Evolutionary conservation across 1,140 invertebrate genomes (phyloP), one percentile per base, ranked within the genome.

Genomic region (Lysiphlebus fabarum): DNA sequence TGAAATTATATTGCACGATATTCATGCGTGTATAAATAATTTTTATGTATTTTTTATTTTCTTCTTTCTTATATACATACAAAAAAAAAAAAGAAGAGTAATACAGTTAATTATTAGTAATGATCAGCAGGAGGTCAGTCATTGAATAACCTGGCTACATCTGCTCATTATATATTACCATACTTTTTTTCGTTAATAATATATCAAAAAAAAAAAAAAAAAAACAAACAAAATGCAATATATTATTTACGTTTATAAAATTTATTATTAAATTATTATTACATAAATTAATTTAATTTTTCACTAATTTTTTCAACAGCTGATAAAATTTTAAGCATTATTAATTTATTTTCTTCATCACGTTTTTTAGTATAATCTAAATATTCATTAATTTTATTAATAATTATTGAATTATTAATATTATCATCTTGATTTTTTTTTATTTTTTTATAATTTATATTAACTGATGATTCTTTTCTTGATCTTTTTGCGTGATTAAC

Each of bases 51-150:
- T 26, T 26, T 26, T 26, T 26, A 26, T 26, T 26, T 26, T 26
- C 17, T 26, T 26, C 17, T 26, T 26, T 26, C 17, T 26, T 26
- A 2, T 1, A 2, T 26, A 26, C 17, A 26, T 4, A 26, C 2
- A 1, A 26, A 26, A 4, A 26, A 26, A 1, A 26, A 26, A 4
- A 14, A 34, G 38, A 26, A 26, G 44, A 26, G 48, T n/a, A 58
- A 68, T 65, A 66, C 67, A 48, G 70, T 71, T 72, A 72, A 72
- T 72, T 72, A 70, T 72, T 71, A 67, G 71, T 59, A 63, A 60
- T 66, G 70, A 70, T 72, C 70, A 71, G 62, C 47, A 55, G 38
- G 43, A 67, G 70, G 68, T 71, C 70, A 66, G 49, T 67, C 64
- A 62, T 61, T 55, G 40, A 54, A 42, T 26, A 26, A 26, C 17